Evolutionary conservation across 2,888 invertebrate species (phyloP).

Genomic region (Cheilosia variabilis): DNA sequence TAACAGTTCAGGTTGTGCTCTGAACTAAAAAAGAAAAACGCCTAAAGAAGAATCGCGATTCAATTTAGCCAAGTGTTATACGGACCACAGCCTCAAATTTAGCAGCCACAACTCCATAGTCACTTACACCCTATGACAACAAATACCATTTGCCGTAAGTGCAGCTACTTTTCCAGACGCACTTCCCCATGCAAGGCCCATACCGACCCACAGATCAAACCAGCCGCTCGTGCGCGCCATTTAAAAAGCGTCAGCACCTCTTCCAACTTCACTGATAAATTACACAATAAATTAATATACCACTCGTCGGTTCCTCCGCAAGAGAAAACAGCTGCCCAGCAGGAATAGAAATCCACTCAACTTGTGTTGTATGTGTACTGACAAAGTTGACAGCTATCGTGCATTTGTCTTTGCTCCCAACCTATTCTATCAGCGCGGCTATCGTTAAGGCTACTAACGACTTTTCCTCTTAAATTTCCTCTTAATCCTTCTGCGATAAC

Average conservation of each 20-base stretch:
- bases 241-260: constrained; percentile 35
- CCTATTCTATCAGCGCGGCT: not conserved
- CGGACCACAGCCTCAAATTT: too few species aligned
- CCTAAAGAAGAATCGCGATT: too few species aligned
- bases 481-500: constrained; percentile 65
- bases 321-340: not conserved
- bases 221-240: constrained; percentile 17
- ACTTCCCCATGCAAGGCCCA: not conserved
- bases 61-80: too few species aligned
- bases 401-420: constrained; percentile 48
- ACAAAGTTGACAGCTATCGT: constrained; percentile 53
- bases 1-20: too few species aligned
- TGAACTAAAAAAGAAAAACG: too few species aligned
- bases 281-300: constrained; percentile 32
- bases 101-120: too few species aligned
- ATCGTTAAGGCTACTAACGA: not conserved
- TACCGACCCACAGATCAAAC: constrained; percentile 32
- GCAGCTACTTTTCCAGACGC: too few species aligned
- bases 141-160: too few species aligned
- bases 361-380: constrained; percentile 35
- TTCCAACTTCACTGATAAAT: constrained; percentile 39
- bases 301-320: constrained; percentile 17
- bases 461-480: constrained; percentile 55
- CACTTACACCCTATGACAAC: too few species aligned
- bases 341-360: constrained; percentile 31